A percentile compares a stretch with the other conserved stretches of the same genome.
Conservation (phyloP, 2,113 vertebrate genomes). For the Picathartes gymnocephalus region DNA sequence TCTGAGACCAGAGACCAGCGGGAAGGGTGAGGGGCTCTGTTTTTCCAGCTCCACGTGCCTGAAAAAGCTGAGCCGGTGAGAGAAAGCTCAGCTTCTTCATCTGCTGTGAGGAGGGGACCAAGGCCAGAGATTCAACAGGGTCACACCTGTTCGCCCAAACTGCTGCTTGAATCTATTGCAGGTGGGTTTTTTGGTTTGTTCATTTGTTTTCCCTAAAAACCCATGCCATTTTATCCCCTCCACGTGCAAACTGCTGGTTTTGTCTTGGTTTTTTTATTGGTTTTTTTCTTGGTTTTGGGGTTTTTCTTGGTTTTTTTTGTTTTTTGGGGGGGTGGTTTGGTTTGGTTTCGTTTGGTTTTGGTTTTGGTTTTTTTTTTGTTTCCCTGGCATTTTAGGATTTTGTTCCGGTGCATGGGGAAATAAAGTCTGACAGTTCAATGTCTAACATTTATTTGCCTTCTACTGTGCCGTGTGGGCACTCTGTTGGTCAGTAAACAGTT, state of each 20-base stretch:
- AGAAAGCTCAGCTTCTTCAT: neutral
- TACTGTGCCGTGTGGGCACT: neutral
- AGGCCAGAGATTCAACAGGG: neutral
- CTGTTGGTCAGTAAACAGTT: neutral
- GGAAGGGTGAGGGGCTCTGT: neutral
- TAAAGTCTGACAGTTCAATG: neutral
- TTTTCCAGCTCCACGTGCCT: too few relatives aligned
- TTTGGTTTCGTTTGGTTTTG: too few relatives aligned
- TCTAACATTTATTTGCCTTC: neutral
- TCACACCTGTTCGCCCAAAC: neutral
- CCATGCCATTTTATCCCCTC: rapidly evolving
- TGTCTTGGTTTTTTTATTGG: too few relatives aligned
- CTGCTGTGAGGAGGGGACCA: too few relatives aligned
- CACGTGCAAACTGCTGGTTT: neutral
- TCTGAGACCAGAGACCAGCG: too few relatives aligned
- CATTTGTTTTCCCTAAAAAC: neutral
- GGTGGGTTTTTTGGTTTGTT: neutral
- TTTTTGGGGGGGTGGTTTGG: too few relatives aligned
- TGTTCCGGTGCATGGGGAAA: neutral
- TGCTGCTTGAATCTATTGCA: neutral
- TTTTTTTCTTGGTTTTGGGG: too few relatives aligned
- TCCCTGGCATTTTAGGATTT: too few relatives aligned
- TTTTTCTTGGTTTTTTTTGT: too few relatives aligned
- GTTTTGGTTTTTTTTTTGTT: too few relatives aligned
- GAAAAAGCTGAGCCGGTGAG: too few relatives aligned